These are phyloP conservation scores for Tokudaia tokunoshimensis DNA, from an alignment of 2,797 vertebrate genomes.

Conservation along the genomic window DNA sequence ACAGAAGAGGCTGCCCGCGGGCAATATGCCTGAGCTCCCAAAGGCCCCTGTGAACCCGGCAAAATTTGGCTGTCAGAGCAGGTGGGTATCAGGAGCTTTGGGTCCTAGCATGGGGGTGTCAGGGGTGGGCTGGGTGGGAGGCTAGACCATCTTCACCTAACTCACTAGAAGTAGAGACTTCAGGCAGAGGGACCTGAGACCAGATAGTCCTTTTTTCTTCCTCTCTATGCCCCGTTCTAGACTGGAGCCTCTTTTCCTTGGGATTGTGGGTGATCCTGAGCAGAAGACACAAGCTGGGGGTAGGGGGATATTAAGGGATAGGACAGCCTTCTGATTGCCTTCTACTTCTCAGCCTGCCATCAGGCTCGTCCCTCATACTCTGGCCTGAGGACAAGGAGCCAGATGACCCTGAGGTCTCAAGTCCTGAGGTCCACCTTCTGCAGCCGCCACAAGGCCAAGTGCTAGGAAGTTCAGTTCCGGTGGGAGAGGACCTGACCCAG, in stretches of 20 bases:
- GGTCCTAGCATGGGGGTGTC: background rate
- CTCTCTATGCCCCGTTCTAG: background rate
- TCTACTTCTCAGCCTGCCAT: constrained; percentile 83
- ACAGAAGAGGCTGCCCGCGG: constrained; percentile 90
- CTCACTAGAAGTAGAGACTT: background rate
- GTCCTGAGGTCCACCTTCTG: constrained; percentile 11
- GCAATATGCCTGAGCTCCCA: constrained; percentile 87
- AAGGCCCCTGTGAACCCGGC: constrained; percentile 87
- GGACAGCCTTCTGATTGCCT: background rate
- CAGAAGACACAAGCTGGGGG: background rate
- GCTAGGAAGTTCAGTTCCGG: constrained; percentile 88
- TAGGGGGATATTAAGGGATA: background rate
- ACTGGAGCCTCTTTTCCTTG: background rate
- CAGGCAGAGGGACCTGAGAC: background rate
- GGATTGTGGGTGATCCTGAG: background rate
- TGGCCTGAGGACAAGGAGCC: constrained; percentile 84
- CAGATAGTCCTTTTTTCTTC: background rate
- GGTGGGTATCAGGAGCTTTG: constrained; percentile 86
- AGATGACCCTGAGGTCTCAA: constrained; percentile 33
- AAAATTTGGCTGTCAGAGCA: constrained; percentile 89
- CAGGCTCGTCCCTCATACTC: constrained; percentile 80
- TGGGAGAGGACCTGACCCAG: constrained; percentile 92
- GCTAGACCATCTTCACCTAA: background rate
- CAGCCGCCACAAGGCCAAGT: constrained; percentile 74
- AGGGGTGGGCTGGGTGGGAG: background rate